Evolutionary conservation across 2,113 vertebrate species (phyloP).

Genomic region (Ginglymostoma cirratum): DNA sequence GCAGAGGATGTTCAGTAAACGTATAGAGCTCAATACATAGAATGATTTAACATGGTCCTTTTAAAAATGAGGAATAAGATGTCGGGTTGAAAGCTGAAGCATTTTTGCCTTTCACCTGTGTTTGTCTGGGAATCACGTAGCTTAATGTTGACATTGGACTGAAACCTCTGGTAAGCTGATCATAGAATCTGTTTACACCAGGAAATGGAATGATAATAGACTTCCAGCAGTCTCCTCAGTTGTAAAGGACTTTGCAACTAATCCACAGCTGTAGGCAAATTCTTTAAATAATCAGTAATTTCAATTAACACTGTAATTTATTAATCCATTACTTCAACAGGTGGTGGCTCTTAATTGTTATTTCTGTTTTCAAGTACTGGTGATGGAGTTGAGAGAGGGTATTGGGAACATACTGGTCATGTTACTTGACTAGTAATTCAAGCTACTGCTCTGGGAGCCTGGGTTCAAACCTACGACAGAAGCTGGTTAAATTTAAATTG

Average conservation of each 20-base stretch:
- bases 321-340: not conserved
- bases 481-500: not conserved
- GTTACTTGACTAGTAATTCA: not conserved
- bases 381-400: not conserved
- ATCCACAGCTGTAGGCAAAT: not conserved
- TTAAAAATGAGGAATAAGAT: not conserved
- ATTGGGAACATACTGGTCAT: not conserved
- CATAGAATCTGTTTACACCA: not conserved
- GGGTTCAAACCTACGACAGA: not conserved
- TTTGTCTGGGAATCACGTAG: not conserved
- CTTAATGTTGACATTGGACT: not conserved
- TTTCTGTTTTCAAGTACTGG: not conserved
- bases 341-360: not conserved
- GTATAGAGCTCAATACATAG: not conserved
- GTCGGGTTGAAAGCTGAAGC: not conserved
- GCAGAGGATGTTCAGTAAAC: not conserved
- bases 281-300: not conserved
- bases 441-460: not conserved
- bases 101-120: not conserved
- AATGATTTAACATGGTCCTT: not conserved
- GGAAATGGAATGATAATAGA: not conserved
- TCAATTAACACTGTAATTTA: not conserved
- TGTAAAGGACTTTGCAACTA: not conserved
- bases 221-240: not conserved
- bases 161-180: not conserved